Base-by-base conservation (phyloP, 1,140 invertebrate species). In the Drosophila lacertosa region DNA sequence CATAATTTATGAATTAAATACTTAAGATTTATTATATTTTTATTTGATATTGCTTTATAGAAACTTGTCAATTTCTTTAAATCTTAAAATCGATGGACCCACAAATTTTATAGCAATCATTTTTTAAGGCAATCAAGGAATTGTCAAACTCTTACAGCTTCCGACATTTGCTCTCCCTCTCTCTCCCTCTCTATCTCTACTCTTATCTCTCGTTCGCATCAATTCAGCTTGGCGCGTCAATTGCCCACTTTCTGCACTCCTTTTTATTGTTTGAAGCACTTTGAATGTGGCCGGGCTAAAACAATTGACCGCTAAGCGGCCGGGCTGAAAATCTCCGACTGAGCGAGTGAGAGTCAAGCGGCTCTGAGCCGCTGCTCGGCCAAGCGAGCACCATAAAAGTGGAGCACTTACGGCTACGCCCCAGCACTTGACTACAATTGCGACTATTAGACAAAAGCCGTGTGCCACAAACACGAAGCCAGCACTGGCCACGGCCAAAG, bases 381-480 rank as follows among this genome's bases (percentile, higher is more conserved):
- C 66, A 67, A 15, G 11, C 37, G 39, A 59, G 35, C 40, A 47
- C 65, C 53, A 62, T 54, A 60, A 48, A 69, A 62, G 45, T 42
- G 15, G 33, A 58, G 47, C 39, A 55, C 70, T 73, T 55, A 51
- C 42, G 26, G 55, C 33, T 48, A 55, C 69, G 57, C 69, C 63
- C 69, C 26, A 37, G 33, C 73, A 75, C 73, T 75, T 62, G 57
- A 57, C 69, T 45, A 67, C 69, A 75, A 75, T 75, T 75, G 73
- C 69, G 55, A 73, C 73, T 75, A 67, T 75, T 75, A 75, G 44
- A 51, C 44, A 55, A 62, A 67, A 59, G 51, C 53, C 33, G 33
- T 70, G 50, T 51, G 51, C n/a, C 33, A 26, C 53, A 48, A 58
- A 42, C 29, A 64, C 29, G 60, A 20, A 29, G 10, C 20, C 20